These are phyloP conservation scores for Microcaecilia unicolor DNA, from an alignment of 2,797 vertebrate species.

Conservation along the genomic window DNA sequence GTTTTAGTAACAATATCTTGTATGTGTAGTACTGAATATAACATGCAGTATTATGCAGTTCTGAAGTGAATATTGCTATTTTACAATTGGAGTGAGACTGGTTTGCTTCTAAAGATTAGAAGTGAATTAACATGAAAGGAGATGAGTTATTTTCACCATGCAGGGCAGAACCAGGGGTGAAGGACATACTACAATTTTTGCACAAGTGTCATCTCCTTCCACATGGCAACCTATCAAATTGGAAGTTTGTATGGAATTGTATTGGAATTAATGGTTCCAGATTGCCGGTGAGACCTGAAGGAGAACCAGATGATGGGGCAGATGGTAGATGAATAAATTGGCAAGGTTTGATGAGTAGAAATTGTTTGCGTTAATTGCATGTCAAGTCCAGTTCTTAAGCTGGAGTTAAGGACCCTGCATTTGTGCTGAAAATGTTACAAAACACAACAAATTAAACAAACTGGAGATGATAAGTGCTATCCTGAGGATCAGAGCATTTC, in stretches of 20 bases:
- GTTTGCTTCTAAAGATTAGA: too few species aligned
- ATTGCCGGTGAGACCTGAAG: slow-evolving; percentile 57
- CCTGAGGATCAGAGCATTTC: too few species aligned
- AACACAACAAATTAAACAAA: slow-evolving; percentile 13
- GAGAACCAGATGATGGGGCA: slow-evolving; percentile 72
- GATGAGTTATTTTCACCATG: too few species aligned
- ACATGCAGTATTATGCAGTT: too few species aligned
- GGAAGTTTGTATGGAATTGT: slow-evolving; percentile 27
- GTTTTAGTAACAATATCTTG: too few species aligned
- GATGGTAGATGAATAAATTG: slow-evolving; percentile 77
- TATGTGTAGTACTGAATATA: too few species aligned
- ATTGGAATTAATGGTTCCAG: slow-evolving; percentile 34
- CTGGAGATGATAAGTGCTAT: too few species aligned
- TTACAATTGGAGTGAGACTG: too few species aligned
- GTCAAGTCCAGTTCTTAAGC: slow-evolving; percentile 69
- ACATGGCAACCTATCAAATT: slow-evolving; percentile 23
- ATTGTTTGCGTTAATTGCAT: slow-evolving; percentile 85
- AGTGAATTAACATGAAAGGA: too few species aligned
- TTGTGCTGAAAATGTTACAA: not conserved
- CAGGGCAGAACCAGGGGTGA: slow-evolving; percentile 15
- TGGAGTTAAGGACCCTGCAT: slow-evolving; percentile 57
- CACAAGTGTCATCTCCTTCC: slow-evolving; percentile 15
- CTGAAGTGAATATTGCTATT: too few species aligned
- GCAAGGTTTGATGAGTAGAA: slow-evolving; percentile 72
- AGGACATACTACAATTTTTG: slow-evolving; percentile 13